Percentiles rank a stretch among this genome's conserved stretches.
These are phyloP conservation scores for Punctoribates punctum DNA, from an alignment of 2,888 invertebrate species.

Conservation along the genomic window DNA sequence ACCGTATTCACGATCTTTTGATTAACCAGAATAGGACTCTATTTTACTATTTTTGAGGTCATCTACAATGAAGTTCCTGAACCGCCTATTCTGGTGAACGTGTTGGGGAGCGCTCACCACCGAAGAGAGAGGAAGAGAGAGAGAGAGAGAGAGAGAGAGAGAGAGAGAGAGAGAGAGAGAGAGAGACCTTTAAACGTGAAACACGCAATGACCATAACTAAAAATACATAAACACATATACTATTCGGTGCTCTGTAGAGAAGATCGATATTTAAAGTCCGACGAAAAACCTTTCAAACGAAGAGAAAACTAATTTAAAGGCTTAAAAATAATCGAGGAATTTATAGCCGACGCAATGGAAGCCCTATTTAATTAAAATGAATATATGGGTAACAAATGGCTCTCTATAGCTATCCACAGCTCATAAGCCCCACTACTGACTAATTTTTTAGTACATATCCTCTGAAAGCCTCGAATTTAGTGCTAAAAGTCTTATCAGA, in stretches of 20 bases:
- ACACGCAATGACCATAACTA: conserved; percentile 24
- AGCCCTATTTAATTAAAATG: background rate
- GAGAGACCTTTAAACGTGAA: conserved; percentile 15
- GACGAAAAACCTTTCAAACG: background rate
- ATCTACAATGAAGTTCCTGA: conserved; percentile 11
- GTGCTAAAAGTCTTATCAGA: background rate
- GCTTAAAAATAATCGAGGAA: background rate
- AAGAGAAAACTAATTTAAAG: background rate
- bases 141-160: background rate
- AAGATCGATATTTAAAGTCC: background rate
- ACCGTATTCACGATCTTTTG: conserved; percentile 16
- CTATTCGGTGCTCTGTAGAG: background rate
- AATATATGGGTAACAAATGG: background rate
- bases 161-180: background rate
- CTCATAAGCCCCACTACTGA: background rate
- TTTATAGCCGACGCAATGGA: background rate
- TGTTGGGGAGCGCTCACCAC: conserved; percentile 13
- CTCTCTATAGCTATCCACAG: background rate
- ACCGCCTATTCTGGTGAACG: conserved; percentile 30
- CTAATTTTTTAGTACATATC: too few species aligned
- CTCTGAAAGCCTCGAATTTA: background rate
- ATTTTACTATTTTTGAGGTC: conserved; percentile 30
- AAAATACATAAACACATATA: background rate
- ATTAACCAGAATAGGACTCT: conserved; percentile 22
- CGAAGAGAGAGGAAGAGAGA: background rate